Evolutionary conservation across 2,113 vertebrate species (phyloP).

Genomic region (Chrysemys picta): DNA sequence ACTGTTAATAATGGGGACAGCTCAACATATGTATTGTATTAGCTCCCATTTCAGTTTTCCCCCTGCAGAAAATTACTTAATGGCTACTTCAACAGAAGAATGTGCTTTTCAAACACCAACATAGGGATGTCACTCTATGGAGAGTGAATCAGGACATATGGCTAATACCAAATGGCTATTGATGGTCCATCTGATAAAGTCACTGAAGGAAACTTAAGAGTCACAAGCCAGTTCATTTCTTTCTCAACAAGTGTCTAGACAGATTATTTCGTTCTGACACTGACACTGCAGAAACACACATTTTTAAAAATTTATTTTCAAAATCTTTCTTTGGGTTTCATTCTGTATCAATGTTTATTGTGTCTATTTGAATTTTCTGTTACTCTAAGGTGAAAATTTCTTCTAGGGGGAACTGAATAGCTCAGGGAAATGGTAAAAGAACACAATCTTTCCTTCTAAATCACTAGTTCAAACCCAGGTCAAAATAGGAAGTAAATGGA

Average conservation of each 20-base stretch:
- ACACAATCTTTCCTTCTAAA: conserved; percentile 1
- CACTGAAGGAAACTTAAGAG: neutral
- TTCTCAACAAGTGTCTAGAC: neutral
- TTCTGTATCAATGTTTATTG: neutral
- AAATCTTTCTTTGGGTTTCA: neutral
- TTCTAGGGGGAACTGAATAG: neutral
- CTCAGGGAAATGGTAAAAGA: neutral
- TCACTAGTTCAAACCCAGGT: neutral
- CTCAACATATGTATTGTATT: neutral
- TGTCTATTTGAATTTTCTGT: neutral
- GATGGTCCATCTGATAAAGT: too few species aligned
- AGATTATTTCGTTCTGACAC: neutral
- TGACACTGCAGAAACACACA: neutral
- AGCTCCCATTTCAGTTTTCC: neutral
- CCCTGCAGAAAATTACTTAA: neutral
- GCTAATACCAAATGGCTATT: neutral
- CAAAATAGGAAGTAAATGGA: neutral
- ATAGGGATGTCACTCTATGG: accelerated
- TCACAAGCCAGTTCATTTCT: neutral
- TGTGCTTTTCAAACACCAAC: neutral
- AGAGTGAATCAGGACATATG: neutral
- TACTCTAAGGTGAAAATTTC: conserved; percentile 10
- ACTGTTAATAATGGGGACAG: neutral
- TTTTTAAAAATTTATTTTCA: neutral
- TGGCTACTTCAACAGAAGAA: neutral